Base-by-base conservation (phyloP, 2,888 invertebrate genomes). In the Drosophila vallismaia region DNA sequence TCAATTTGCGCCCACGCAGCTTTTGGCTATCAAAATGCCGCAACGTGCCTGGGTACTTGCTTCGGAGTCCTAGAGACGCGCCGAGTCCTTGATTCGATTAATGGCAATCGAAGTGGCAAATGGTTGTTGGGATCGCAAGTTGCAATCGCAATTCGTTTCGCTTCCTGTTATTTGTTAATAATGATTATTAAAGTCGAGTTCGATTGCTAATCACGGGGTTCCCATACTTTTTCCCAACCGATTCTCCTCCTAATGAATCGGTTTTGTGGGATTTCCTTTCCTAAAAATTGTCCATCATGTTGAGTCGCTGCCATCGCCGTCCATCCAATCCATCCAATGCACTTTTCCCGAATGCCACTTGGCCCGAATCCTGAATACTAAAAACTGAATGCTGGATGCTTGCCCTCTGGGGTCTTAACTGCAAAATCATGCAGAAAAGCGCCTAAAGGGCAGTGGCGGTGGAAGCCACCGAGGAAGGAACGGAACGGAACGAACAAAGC, bases 1-100 rank as follows among this genome's bases (percentile, higher is more conserved):
- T 89, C 90, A 88, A 90, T 88, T 88, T 90, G 73, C 57, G 72
- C 52, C 75, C 81, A 78, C 80, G 71, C 81, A 77, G 56, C 60
- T 36, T 48, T 48, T 33, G 56, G 70, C 71, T 56, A 66, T 54
- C 58, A 64, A 71, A 63, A 73, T 54, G 51, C 48, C 57, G 53
- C 51, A 49, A 36, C 36, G 36, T 36, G 36, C 4, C 6, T 28
- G 14, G 53, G 26, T 33, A 28, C 9, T 51, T 52, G 55, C 24
- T 33, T 14, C 36, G 33, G 4, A n/a, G 45, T 40, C 69, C 36
- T 48, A 14, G 48, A n/a, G 8, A 24, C 3, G 50, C 14, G 12
- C 42, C 12, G 31, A 31, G 6, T 50, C 31, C 51, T 58, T 53
- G 45, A 81, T 68, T 74, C 48, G 71, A 85, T 82, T 78, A 76